These are phyloP conservation scores for Pogona vitticeps DNA, from an alignment of 2,113 vertebrate genomes.

Conservation along the genomic window DNA sequence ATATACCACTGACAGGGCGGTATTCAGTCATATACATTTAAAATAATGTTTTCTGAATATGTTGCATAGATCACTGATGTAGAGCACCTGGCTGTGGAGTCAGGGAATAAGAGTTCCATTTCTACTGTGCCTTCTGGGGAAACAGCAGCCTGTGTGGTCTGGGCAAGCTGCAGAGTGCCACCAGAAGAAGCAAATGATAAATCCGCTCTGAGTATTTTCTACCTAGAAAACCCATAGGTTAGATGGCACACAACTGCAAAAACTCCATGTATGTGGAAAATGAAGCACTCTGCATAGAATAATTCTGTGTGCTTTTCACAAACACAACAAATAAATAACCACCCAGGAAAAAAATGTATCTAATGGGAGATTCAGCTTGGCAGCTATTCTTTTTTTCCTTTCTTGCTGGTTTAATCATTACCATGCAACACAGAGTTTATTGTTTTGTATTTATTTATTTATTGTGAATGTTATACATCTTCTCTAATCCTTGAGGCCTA, in stretches of 20 bases:
- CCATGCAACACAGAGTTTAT: neutral
- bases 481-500: constrained; percentile 2
- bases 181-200: no score
- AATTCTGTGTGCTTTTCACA: neutral
- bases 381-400: neutral
- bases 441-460: constrained; percentile 15
- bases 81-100: no score
- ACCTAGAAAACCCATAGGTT: no score
- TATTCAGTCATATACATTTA: neutral
- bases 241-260: neutral
- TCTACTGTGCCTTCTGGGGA: no score
- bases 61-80: no score
- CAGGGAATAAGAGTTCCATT: no score
- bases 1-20: neutral
- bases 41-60: neutral
- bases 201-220: no score
- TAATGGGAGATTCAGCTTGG: neutral
- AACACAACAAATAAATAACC: neutral
- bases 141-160: no score
- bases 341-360: no score
- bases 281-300: neutral
- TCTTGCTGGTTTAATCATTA: constrained; percentile 12
- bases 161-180: no score
- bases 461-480: neutral
- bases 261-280: neutral